These are phyloP conservation scores for Pomacea maculata DNA, from an alignment of 1,140 invertebrate genomes.

Conservation along the genomic window DNA sequence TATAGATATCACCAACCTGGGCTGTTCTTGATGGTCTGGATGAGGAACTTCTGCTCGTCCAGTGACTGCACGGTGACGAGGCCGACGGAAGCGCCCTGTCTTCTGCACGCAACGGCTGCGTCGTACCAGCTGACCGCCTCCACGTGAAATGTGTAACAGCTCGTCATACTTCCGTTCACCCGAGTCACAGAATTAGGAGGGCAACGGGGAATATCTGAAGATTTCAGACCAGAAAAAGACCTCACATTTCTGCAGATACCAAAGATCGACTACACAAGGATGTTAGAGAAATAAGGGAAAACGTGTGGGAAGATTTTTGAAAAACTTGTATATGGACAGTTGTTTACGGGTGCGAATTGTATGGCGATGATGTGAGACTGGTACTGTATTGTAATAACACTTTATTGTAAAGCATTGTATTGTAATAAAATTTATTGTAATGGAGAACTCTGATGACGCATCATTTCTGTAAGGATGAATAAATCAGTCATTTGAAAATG, in stretches of 20 bases:
- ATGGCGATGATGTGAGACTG: too few relatives aligned
- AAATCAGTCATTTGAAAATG: too few relatives aligned
- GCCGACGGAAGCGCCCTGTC: constrained; percentile 27
- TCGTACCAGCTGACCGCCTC: constrained; percentile 31
- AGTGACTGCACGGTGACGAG: constrained; percentile 31
- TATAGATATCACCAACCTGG: constrained; percentile 21
- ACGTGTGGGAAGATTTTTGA: too few relatives aligned
- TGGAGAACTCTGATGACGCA: too few relatives aligned
- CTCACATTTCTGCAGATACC: not conserved
- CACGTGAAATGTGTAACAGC: constrained; percentile 41
- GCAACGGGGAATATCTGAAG: constrained; percentile 35
- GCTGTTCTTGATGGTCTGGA: constrained; percentile 33
- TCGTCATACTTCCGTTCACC: constrained; percentile 23
- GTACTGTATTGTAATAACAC: too few relatives aligned
- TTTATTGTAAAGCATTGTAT: too few relatives aligned
- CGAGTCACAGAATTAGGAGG: constrained; percentile 27
- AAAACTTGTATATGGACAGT: too few relatives aligned
- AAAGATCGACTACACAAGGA: not conserved
- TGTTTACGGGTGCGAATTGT: too few relatives aligned
- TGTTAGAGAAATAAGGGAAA: too few relatives aligned
- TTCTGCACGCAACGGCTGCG: constrained; percentile 32
- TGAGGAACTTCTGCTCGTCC: constrained; percentile 35
- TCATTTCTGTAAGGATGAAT: too few relatives aligned
- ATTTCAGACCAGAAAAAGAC: not conserved
- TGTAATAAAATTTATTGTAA: too few relatives aligned